Percentiles rank a stretch among this genome's conserved stretches.
Conservation (phyloP, 2,113 vertebrate species). For the Fregata magnificens region DNA sequence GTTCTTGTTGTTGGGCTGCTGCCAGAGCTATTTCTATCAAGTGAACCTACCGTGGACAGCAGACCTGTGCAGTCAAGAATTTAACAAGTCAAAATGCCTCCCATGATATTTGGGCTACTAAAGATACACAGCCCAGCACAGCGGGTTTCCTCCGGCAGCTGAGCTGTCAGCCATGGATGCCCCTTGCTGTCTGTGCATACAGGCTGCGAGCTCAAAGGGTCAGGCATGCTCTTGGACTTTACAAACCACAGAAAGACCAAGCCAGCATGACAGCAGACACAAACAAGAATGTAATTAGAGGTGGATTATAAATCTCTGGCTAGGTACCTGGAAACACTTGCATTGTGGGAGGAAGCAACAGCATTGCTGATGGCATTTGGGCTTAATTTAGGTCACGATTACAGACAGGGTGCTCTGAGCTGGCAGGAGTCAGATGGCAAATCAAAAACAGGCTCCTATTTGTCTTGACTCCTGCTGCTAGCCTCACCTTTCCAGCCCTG, state of each 20-base stretch:
- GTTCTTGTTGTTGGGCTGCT: constrained; percentile 6
- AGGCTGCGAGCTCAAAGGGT: constrained; percentile 18
- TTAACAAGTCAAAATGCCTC: constrained; percentile 31
- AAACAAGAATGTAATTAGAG: constrained; percentile 61
- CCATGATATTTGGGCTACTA: constrained; percentile 10
- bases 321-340: constrained; percentile 41
- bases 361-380: constrained; percentile 25
- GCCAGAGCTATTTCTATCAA: constrained; percentile 36
- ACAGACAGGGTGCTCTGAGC: constrained; percentile 52
- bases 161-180: constrained; percentile 10
- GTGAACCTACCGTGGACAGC: constrained; percentile 20
- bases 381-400: constrained; percentile 50
- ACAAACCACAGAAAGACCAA: constrained; percentile 42
- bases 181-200: constrained; percentile 1
- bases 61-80: constrained; percentile 22
- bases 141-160: background rate
- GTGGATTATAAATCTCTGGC: constrained; percentile 66
- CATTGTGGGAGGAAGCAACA: constrained; percentile 37
- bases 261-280: constrained; percentile 55
- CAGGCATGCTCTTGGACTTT: background rate
- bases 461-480: constrained; percentile 59
- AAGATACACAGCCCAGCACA: background rate
- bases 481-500: constrained; percentile 42
- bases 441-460: constrained; percentile 62
- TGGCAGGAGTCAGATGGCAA: constrained; percentile 65